These are phyloP conservation scores for Atherinomorus stipes DNA, from an alignment of 2,113 vertebrate species.

Conservation along the genomic window DNA sequence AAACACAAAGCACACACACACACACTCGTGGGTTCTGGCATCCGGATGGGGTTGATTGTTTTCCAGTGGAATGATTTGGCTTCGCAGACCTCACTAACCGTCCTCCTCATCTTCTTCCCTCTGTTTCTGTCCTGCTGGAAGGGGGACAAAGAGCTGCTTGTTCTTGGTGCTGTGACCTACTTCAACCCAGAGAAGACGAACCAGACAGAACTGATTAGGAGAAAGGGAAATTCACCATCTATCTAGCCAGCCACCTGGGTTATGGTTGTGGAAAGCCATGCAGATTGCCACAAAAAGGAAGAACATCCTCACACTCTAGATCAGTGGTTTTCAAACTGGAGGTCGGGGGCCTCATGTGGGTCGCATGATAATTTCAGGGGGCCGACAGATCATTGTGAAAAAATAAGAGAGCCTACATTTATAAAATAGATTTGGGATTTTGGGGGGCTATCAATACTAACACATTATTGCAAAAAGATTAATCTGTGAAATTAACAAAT, in stretches of 20 bases:
- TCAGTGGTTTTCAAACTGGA: too few relatives aligned
- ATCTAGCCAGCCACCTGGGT: not conserved
- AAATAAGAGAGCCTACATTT: too few relatives aligned
- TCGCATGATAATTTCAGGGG: too few relatives aligned
- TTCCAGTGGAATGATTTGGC: conserved; percentile 52
- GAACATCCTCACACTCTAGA: not conserved
- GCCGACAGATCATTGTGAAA: too few relatives aligned
- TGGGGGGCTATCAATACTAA: too few relatives aligned
- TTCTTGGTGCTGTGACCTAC: conserved; percentile 67
- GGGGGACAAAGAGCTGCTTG: conserved; percentile 74
- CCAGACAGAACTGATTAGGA: conserved; percentile 50
- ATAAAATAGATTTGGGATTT: too few relatives aligned
- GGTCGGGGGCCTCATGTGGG: too few relatives aligned
- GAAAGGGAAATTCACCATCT: conserved; percentile 1
- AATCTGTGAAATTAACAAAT: too few relatives aligned
- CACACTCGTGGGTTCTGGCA: not conserved
- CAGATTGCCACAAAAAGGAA: not conserved
- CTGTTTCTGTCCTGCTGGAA: conserved; percentile 57
- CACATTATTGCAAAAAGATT: too few relatives aligned
- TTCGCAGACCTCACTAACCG: conserved; percentile 40
- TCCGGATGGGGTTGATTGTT: conserved; percentile 39
- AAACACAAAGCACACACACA: conserved; percentile 18
- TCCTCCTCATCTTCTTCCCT: conserved; percentile 52
- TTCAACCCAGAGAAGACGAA: conserved; percentile 53
- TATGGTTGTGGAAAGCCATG: not conserved